phyloP scores from a whole-genome alignment of 2,888 invertebrate species.

The Athrips mouffetella region DNA sequence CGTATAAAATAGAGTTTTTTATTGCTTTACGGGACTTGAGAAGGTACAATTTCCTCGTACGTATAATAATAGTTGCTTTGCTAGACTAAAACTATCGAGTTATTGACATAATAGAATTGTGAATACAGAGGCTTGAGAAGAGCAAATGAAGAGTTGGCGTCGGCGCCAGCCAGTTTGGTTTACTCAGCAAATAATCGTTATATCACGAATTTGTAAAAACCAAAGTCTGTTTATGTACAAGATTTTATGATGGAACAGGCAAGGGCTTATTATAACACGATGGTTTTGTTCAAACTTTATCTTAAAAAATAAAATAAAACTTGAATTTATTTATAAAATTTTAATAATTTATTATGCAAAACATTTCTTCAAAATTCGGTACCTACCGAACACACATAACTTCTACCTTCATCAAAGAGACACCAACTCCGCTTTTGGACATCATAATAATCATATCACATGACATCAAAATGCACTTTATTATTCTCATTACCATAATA shows the following conservation, averaged over 20 bases:
- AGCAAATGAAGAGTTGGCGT: slow-evolving; percentile 2
- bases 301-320: background rate
- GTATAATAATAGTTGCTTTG: too few relatives aligned
- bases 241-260: background rate
- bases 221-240: background rate
- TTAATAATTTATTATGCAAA: too few relatives aligned
- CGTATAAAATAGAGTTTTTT: too few relatives aligned
- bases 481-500: slow-evolving; percentile 7
- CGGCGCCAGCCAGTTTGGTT: slow-evolving; percentile 1
- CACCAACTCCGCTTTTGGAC: background rate
- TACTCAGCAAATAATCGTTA: slow-evolving; percentile 10
- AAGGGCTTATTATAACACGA: too few relatives aligned
- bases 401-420: background rate
- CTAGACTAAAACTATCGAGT: too few relatives aligned
- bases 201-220: background rate
- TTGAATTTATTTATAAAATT: background rate
- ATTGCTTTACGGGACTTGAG: too few relatives aligned
- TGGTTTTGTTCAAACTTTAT: too few relatives aligned
- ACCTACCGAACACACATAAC: too few relatives aligned
- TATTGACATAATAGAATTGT: too few relatives aligned
- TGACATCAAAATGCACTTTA: slow-evolving; percentile 11
- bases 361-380: too few relatives aligned
- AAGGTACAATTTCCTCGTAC: too few relatives aligned
- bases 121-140: background rate
- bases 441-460: background rate